These are phyloP conservation scores for Carapus acus DNA, from an alignment of 2,797 vertebrate genomes.

Conservation along the genomic window DNA sequence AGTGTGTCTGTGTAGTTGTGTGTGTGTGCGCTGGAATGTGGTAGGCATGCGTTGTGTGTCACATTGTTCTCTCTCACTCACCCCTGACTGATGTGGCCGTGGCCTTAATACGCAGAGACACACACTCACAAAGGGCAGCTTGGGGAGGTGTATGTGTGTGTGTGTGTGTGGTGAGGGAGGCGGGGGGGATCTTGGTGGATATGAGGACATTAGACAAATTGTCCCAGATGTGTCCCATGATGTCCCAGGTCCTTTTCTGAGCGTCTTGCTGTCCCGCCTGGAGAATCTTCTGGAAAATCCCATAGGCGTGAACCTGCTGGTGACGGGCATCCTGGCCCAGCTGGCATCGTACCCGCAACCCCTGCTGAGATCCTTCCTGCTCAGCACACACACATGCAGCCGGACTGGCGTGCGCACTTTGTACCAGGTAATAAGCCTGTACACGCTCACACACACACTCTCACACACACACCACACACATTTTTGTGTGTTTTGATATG, in stretches of 20 bases:
- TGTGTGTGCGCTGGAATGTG: too few species aligned
- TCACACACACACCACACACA: not conserved
- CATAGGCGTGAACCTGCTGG: slow-evolving; percentile 87
- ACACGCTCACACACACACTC: too few species aligned
- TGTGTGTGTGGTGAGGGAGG: not conserved
- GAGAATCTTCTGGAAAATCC: slow-evolving; percentile 97
- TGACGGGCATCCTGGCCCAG: slow-evolving; percentile 90
- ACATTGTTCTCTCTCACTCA: not conserved
- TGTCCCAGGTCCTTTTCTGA: slow-evolving; percentile 87
- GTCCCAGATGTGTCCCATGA: not conserved
- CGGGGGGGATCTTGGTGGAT: not conserved
- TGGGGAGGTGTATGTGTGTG: too few species aligned
- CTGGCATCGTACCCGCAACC: slow-evolving; percentile 92
- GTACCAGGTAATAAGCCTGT: slow-evolving; percentile 86
- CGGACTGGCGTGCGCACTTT: slow-evolving; percentile 80
- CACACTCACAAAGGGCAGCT: not conserved
- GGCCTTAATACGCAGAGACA: not conserved
- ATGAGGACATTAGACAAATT: too few species aligned
- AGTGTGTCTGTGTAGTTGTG: not conserved
- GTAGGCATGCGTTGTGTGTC: too few species aligned
- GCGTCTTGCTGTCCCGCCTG: slow-evolving; percentile 89
- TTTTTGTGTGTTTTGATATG: accelerated
- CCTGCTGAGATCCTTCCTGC: slow-evolving; percentile 85
- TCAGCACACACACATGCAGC: slow-evolving; percentile 77
- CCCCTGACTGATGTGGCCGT: not conserved